Conservation (phyloP, 2,888 invertebrate species). For the Catocala sponsa region DNA sequence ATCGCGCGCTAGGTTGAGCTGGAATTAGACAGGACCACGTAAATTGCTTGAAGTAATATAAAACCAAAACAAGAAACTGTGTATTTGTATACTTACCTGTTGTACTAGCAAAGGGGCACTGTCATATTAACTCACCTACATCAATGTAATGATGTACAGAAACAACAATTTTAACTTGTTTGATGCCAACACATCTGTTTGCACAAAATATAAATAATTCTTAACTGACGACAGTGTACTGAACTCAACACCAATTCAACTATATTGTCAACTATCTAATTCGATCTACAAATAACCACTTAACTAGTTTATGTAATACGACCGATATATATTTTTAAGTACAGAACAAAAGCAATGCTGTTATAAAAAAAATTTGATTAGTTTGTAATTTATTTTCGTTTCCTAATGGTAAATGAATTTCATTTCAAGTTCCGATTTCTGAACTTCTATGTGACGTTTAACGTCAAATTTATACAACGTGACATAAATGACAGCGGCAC, state of each 20-base stretch:
- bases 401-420: conserved; percentile 16
- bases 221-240: conserved; percentile 15
- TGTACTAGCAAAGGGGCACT: conserved; percentile 12
- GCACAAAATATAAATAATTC: conserved; percentile 47
- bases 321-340: conserved; percentile 5
- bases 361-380: conserved; percentile 15
- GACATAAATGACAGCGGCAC: conserved; percentile 6
- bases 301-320: conserved; percentile 11
- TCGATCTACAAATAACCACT: conserved; percentile 19
- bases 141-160: conserved; percentile 46
- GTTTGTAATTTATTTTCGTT: conserved; percentile 19
- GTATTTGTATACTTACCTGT: conserved; percentile 30
- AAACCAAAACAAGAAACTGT: background rate
- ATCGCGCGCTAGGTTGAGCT: too few relatives aligned
- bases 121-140: conserved; percentile 67
- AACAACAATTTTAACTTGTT: conserved; percentile 43
- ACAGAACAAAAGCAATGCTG: conserved; percentile 11
- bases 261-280: conserved; percentile 25
- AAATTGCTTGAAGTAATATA: background rate
- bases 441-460: conserved; percentile 20
- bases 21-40: too few relatives aligned
- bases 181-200: conserved; percentile 75
- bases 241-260: conserved; percentile 14
- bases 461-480: conserved; percentile 21
- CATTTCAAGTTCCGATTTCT: conserved; percentile 5